Evolutionary conservation across 2,113 vertebrate genomes (phyloP), one percentile per base, ranked within the genome.

Genomic region (Tragelaphus imberbis): DNA sequence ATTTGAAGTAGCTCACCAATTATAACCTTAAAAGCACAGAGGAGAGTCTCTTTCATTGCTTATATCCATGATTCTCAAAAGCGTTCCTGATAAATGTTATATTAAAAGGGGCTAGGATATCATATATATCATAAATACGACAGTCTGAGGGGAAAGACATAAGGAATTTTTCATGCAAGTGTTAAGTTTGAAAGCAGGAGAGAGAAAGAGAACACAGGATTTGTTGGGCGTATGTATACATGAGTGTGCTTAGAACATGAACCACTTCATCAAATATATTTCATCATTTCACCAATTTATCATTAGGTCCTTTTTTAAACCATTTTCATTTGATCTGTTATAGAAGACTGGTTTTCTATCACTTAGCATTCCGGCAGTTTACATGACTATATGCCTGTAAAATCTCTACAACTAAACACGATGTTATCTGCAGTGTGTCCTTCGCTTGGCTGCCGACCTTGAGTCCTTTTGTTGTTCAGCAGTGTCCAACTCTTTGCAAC

Each of bases 1-100:
- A 88, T 63, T 87, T 97, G 95, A 97, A 98, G 85, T 80, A 96
- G 71, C 51, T 96, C 91, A 98, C 95, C 86, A 97, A 96, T 40
- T 88, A 9, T 96, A 95, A 94, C 71, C 96, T 98, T 97, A 98
- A 98, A 98, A 97, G 61, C 71, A 59, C 5, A 93, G 98, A 97
- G 87, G 49, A 98, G 14, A 82, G n/a, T 36, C 95, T 44, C 21
- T 85, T 97, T 97, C 95, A 97, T 90, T 97, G 90, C 55, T 75
- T 68, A 90, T 40, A 96, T 96, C 85, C 88, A 92, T 88, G 97
- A 97, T 79, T 81, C 89, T 98, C 95, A 94, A 97, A 95, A 98
- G 93, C 91, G 85, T 86, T 90, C 85, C 14, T 94, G 47, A 89
- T 9, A 55, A 71, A 58, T 5, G 14, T 51, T 96, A 33, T 7